phyloP scores from a whole-genome alignment of 2,888 invertebrate species.

The Mechanitis mazaeus region DNA sequence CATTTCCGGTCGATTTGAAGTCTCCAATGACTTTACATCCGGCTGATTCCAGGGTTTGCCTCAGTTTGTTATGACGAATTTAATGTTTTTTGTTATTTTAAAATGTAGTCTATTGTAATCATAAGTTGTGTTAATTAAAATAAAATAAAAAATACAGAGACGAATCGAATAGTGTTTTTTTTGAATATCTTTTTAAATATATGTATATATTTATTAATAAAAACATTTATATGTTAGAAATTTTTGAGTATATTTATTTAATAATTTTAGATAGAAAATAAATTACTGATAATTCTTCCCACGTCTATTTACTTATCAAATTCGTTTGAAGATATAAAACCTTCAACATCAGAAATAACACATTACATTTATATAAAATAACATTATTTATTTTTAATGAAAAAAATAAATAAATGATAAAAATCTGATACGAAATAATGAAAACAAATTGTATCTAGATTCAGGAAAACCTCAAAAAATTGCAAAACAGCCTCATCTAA shows the following conservation, averaged over 20 bases:
- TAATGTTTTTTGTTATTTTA: not conserved
- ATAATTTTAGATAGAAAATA: not conserved
- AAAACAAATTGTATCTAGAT: too few relatives aligned
- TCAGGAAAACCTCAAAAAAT: too few relatives aligned
- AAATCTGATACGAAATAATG: too few relatives aligned
- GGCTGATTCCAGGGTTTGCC: slow-evolving; percentile 50
- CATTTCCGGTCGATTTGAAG: slow-evolving; percentile 55
- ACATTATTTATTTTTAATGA: too few relatives aligned
- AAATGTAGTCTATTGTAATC: too few relatives aligned
- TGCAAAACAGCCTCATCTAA: too few relatives aligned
- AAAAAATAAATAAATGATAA: too few relatives aligned
- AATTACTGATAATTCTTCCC: not conserved
- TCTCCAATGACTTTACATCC: slow-evolving; percentile 64
- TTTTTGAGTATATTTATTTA: too few relatives aligned
- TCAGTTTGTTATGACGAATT: slow-evolving; percentile 52
- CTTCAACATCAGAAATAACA: too few relatives aligned
- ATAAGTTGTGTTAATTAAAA: not conserved
- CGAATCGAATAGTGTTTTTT: not conserved
- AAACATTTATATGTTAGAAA: not conserved
- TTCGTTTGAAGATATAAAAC: not conserved
- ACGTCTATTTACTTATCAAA: not conserved
- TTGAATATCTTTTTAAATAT: too few relatives aligned
- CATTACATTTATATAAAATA: too few relatives aligned
- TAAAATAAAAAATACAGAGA: not conserved
- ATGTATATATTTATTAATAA: not conserved